These are phyloP conservation scores for Hydrocynus forskahlii DNA, from an alignment of 2,797 vertebrate species.

Conservation along the genomic window DNA sequence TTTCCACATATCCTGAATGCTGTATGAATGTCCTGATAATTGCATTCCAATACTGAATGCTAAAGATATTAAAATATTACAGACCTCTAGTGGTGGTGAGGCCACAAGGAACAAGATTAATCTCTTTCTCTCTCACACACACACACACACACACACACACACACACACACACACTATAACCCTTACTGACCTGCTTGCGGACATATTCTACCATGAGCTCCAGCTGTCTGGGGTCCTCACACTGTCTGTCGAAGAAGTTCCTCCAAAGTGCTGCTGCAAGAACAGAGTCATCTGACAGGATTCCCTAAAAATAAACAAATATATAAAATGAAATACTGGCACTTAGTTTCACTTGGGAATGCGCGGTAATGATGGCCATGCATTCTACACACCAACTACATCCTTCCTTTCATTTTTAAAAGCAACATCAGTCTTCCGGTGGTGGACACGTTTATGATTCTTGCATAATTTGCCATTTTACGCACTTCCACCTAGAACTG, in stretches of 20 bases:
- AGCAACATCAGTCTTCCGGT: conserved; percentile 6
- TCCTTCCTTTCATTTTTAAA: conserved; percentile 1
- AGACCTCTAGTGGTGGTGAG: no score
- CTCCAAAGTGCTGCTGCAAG: conserved; percentile 95
- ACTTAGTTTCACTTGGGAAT: not conserved
- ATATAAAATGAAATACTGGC: not conserved
- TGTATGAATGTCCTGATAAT: no score
- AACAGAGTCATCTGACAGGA: conserved; percentile 89
- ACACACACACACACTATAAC: not conserved
- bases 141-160: not conserved
- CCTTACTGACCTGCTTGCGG: conserved; percentile 87
- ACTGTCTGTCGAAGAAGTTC: conserved; percentile 88
- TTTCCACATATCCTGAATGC: no score
- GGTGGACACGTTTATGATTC: not conserved
- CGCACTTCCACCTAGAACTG: not conserved
- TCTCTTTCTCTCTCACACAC: no score
- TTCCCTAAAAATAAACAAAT: conserved; percentile 76
- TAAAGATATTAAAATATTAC: no score
- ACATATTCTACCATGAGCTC: conserved; percentile 93
- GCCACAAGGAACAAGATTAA: no score
- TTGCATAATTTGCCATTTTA: conserved; percentile 18
- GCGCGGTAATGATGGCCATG: not conserved
- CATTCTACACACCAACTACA: not conserved
- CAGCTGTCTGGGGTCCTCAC: conserved; percentile 89
- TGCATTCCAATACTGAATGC: no score